Evolutionary conservation across 2,113 vertebrate species (phyloP), one percentile per base, ranked within the genome.

Genomic region (Catharus bicknelli): DNA sequence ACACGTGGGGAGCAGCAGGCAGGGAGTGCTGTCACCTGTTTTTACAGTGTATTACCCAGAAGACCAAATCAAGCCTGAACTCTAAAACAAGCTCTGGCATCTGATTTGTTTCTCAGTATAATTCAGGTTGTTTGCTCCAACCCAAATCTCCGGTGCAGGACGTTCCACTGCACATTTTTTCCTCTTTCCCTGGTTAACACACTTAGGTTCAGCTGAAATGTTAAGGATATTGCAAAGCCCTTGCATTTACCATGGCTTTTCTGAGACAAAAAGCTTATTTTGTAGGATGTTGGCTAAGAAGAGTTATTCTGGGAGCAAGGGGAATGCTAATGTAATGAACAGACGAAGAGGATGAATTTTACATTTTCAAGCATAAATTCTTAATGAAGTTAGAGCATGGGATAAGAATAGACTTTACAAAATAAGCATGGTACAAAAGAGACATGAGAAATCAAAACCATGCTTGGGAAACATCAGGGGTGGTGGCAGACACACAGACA

Each of bases 341-440:
- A 94, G 93, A 89, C 36, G 83, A 96, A 91, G 81, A 85, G 70
- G 93, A 96, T 95, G 93, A 96, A 96, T 96, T 96, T 93, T 96
- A 96, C 95, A 94, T 96, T 92, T 93, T 94, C 91, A 79, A 70
- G 69, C 55, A 96, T 95, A 94, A 96, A 95, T 96, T 96, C 89
- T 95, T 96, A 96, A 95, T 94, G 91, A 94, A 95, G 91, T 94
- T 96, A 94, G 93, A 96, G 94, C 95, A 94, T 58, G 47, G 90
- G 95, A 95, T 94, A 96, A 94, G 95, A 95, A 95, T 87, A 96
- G 95, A 95, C 81, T 74, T 94, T 80, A 92, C 84, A 94, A 96
- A 95, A 96, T 92, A 93, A 92, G 86, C 82, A 58, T 5, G 62
- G 89, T 73, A 92, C 89, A 82, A 76, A 94, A 92, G 73, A 94